Evolutionary conservation across 2,797 vertebrate genomes (phyloP).

Genomic region (Phoeniculus purpureus): DNA sequence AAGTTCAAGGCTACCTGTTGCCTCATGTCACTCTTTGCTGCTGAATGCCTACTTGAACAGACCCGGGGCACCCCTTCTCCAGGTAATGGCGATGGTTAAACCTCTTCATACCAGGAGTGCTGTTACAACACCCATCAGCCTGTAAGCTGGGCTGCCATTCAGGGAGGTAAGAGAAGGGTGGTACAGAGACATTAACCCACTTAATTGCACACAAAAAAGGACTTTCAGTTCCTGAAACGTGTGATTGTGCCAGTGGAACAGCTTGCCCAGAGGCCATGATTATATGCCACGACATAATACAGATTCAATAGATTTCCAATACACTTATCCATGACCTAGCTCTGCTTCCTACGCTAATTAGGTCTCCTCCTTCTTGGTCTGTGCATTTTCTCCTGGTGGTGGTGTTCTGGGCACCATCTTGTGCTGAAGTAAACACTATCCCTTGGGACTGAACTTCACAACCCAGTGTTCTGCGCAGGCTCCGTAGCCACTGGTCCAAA

Average conservation of each 20-base stretch:
- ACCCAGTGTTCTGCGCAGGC: too few relatives aligned
- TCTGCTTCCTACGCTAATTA: too few relatives aligned
- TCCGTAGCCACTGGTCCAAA: too few relatives aligned
- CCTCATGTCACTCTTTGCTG: neutral
- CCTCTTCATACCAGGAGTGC: fast-evolving
- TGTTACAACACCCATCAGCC: neutral
- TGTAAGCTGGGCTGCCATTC: neutral
- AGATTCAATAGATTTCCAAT: too few relatives aligned
- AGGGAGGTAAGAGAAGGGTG: neutral
- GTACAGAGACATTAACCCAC: neutral
- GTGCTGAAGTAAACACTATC: too few relatives aligned
- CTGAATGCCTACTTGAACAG: neutral
- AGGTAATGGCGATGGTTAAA: neutral
- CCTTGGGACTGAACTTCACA: too few relatives aligned
- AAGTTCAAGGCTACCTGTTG: neutral
- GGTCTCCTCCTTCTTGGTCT: too few relatives aligned
- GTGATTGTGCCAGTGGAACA: neutral
- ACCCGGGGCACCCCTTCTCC: neutral
- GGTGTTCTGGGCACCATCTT: too few relatives aligned
- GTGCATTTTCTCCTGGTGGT: too few relatives aligned
- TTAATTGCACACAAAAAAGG: neutral
- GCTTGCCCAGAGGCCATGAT: too few relatives aligned
- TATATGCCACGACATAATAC: too few relatives aligned
- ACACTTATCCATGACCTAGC: too few relatives aligned
- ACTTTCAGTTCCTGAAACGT: neutral